phyloP scores from a whole-genome alignment of 2,113 vertebrate genomes.

The Lophura nycthemera region DNA sequence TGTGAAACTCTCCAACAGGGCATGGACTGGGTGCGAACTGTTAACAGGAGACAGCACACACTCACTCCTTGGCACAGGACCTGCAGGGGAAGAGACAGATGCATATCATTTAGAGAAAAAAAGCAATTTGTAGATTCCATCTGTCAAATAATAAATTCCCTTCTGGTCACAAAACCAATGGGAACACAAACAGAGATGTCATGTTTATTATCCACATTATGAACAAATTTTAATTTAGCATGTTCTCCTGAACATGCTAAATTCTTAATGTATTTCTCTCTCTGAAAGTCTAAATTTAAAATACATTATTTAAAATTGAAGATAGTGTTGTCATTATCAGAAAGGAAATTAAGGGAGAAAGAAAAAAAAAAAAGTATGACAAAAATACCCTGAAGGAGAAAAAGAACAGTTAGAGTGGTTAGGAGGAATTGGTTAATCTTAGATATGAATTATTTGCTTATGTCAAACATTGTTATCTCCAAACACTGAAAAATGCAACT shows the following conservation, averaged over 20 bases:
- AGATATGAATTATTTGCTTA: conserved; percentile 22
- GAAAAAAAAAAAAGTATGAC: neutral
- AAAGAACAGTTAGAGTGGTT: rapidly evolving
- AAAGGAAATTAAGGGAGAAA: neutral
- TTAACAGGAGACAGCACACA: conserved; percentile 89
- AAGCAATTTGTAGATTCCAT: neutral
- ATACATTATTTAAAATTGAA: neutral
- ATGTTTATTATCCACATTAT: neutral
- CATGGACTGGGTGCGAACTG: conserved; percentile 89
- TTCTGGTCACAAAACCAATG: neutral
- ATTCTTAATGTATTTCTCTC: neutral
- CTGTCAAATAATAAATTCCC: neutral
- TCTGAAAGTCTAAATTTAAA: conserved; percentile 2
- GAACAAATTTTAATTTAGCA: neutral
- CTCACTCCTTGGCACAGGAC: conserved; percentile 78
- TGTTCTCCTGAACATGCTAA: neutral
- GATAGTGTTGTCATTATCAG: neutral
- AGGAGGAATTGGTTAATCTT: neutral
- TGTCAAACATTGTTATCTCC: neutral
- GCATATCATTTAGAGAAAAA: neutral
- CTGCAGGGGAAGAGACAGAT: conserved; percentile 71
- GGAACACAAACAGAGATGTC: neutral
- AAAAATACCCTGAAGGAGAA: rapidly evolving
- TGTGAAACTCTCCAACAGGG: conserved; percentile 88
- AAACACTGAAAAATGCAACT: neutral